Conservation (phyloP, 2,888 invertebrate species). For the Phaedon cochleariae region DNA sequence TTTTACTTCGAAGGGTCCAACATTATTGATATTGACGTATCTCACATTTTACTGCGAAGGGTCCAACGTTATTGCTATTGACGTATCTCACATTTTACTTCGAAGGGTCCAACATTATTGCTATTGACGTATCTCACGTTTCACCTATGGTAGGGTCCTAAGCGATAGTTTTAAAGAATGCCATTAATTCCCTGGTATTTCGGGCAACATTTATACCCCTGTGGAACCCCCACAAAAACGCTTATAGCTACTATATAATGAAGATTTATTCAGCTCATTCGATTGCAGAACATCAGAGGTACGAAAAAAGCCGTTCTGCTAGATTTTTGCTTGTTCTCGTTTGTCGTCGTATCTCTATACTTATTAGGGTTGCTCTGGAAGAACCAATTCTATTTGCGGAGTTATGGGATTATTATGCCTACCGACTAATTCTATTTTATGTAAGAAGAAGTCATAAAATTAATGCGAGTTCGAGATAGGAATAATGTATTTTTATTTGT, state of each 20-base stretch:
- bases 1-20: no score
- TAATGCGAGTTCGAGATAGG: conserved; percentile 29
- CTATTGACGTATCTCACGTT: no score
- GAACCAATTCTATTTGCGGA: conserved; percentile 43
- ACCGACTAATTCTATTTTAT: conserved; percentile 43
- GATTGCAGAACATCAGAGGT: not conserved
- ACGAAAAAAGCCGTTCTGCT: conserved; percentile 49
- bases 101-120: no score
- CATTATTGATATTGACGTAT: no score
- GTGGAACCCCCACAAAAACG: not conserved
- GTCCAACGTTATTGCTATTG: no score
- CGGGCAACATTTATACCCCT: not conserved
- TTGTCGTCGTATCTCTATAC: conserved; percentile 46
- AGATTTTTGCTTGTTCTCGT: conserved; percentile 53
- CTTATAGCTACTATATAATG: conserved; percentile 46
- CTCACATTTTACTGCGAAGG: no score
- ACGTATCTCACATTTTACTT: no score
- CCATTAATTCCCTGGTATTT: no score
- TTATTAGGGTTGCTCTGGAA: conserved; percentile 45
- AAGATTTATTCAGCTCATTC: conserved; percentile 57
- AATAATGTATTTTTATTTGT: conserved; percentile 7
- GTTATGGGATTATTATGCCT: conserved; percentile 50
- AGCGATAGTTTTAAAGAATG: no score
- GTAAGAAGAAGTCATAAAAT: conserved; percentile 49
- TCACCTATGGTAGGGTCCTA: no score